Base-by-base conservation (phyloP, 2,888 invertebrate species). In the Drosophila histrio region DNA sequence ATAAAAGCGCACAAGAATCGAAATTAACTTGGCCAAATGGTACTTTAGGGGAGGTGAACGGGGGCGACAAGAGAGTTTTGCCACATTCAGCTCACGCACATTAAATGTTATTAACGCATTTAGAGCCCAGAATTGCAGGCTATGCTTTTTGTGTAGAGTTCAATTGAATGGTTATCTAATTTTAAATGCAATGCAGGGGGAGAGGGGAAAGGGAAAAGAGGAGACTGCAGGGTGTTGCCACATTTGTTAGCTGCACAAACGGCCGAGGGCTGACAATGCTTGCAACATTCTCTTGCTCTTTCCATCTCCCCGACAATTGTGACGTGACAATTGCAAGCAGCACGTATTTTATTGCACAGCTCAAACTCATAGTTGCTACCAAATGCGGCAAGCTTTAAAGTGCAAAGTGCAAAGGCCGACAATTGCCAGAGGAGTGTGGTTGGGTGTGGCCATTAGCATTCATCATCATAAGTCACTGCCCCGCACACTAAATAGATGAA, bases 391-490 rank as follows among this genome's bases (percentile, higher is more conserved):
- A 47, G 41, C 66, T 64, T 87, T 73, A 82, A 85, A 67, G 62
- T 54, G 38, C 57, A 64, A 58, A 75, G 59, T 39, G 58, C 65
- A 65, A 69, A 70, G 62, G 68, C 68, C 61, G 72, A 39, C 32
- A 24, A 47, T 21, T 59, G 28, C 22, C 2, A 15, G 11, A 0
- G 19, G 11, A 8, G n/a, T 13, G 15, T 8, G 17, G 26, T 15
- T 38, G n/a, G 38, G 34, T 36, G 59, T 49, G 79, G 87, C 82
- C 89, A 86, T 83, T 88, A 86, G 79, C 90, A 91, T 91, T 91
- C 89, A 91, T 91, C 91, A 91, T 91, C 91, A 91, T 91, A 91
- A 91, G 90, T 91, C 91, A 91, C 89, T 84, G 87, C 77, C 83
- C 72, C 30, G 58, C 65, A 57, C 72, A 34, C 24, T 30, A 72